Percentiles rank a stretch among this genome's conserved stretches.
Conservation (phyloP, 2,888 invertebrate genomes). For the Lomographa bimaculata region DNA sequence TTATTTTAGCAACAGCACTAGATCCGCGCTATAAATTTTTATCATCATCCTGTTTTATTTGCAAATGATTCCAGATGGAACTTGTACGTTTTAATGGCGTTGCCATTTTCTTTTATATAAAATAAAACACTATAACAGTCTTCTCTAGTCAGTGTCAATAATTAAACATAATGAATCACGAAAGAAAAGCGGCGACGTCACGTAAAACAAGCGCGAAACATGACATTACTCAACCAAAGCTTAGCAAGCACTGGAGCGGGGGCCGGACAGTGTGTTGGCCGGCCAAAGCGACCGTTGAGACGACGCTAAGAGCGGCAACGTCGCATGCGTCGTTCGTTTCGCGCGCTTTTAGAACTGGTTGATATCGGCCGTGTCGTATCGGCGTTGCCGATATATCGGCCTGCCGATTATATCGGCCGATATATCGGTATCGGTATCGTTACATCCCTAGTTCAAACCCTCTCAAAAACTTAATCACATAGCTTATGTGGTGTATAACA, state of each 20-base stretch:
- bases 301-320: neutral
- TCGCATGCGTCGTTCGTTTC: no score
- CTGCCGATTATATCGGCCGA: no score
- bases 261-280: slow-evolving; percentile 1
- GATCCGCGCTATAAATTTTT: slow-evolving; percentile 25
- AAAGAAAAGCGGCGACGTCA: slow-evolving; percentile 1
- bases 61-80: slow-evolving; percentile 24
- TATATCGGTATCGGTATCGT: no score
- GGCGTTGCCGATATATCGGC: no score
- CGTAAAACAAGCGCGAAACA: neutral
- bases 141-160: slow-evolving; percentile 1
- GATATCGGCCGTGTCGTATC: no score
- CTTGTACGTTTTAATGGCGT: slow-evolving; percentile 20
- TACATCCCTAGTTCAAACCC: no score
- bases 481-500: no score
- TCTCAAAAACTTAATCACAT: no score
- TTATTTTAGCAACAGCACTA: slow-evolving; percentile 30
- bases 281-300: slow-evolving; percentile 1
- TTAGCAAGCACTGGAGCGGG: slow-evolving; percentile 1
- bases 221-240: slow-evolving; percentile 1
- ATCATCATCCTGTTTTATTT: slow-evolving; percentile 25
- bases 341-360: no score
- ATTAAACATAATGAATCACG: slow-evolving; percentile 1
- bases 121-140: slow-evolving; percentile 3
- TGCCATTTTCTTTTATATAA: slow-evolving; percentile 9